Base-by-base conservation (phyloP, 2,113 vertebrate genomes). In the Phoenicopterus ruber region DNA sequence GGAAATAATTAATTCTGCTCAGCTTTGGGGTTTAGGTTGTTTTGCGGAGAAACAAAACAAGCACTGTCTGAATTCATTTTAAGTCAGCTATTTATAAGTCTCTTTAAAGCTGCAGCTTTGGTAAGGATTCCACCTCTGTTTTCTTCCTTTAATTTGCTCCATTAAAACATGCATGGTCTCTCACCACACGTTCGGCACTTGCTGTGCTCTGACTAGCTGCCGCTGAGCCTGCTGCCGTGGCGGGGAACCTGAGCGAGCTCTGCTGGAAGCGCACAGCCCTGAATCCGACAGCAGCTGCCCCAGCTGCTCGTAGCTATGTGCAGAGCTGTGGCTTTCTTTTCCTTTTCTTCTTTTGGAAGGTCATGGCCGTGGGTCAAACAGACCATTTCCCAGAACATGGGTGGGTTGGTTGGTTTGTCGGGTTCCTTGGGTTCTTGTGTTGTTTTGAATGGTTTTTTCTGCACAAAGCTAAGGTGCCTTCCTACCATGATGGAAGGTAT, bases 1-100 rank as follows among this genome's bases (percentile, higher is more conserved):
- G 36, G 78, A 79, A 80, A 58, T 88, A 91, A 96, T 91, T 89
- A 89, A 62, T 93, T 88, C 25, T 71, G n/a, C 78, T 87, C 85
- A 57, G 82, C 86, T 91, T 89, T 79, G 49, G 58, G 34, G 34
- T 40, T 85, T 73, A 76, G 18, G 31, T 70, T 73, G n/a, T 58
- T 94, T 88, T 71, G 55, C 58, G 29, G 31, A 85, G 74, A 89
- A 90, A 82, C 0, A 0, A 87, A 88, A 65, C 21, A 54, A 70
- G 40, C 32, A 1, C 47, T 69, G 31, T 47, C 47, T 94, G 82
- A 82, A 63, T 95, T 88, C 2, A 90, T 95, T 95, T 93, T 32
- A 85, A 89, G 25, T 52, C 44, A 31, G 52, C 38, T 88, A 20
- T 63, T 85, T 49, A 7, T 44, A 55, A 70, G 61, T 55, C 32